phyloP scores from a whole-genome alignment of 1,140 invertebrate species.

The Oreohelix idahoensis region DNA sequence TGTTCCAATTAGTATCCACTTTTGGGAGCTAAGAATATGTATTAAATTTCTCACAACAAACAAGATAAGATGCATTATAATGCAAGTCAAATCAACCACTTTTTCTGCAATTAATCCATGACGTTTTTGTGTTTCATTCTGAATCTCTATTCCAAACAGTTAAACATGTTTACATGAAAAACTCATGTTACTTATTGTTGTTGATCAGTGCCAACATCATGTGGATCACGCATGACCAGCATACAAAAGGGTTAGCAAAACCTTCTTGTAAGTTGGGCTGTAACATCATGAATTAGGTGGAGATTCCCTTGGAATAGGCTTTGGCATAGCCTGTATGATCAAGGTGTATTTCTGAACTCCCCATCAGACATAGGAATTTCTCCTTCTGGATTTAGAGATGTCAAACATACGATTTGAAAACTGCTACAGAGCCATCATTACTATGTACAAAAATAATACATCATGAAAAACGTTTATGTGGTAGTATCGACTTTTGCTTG shows the following conservation, averaged over 20 bases:
- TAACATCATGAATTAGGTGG: background rate
- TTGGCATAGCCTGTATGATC: background rate
- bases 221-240: slow-evolving; percentile 7
- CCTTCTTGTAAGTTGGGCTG: background rate
- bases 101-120: too few species aligned
- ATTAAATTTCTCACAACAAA: too few species aligned
- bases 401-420: slow-evolving; percentile 23
- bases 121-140: too few species aligned
- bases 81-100: too few species aligned
- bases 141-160: too few species aligned
- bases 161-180: too few species aligned
- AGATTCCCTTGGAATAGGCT: slow-evolving; percentile 27
- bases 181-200: background rate
- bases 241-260: slow-evolving; percentile 31
- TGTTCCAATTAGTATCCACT: too few species aligned
- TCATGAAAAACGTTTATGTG: slow-evolving; percentile 31
- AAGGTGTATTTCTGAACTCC: slow-evolving; percentile 20
- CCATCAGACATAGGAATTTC: slow-evolving; percentile 12
- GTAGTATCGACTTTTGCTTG: slow-evolving; percentile 4
- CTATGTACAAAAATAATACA: background rate
- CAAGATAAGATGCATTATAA: too few species aligned
- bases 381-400: background rate
- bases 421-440: slow-evolving; percentile 10
- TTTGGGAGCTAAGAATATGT: too few species aligned
- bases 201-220: background rate